These are phyloP conservation scores for Centropus unirufus DNA, from an alignment of 2,113 vertebrate species.

Conservation along the genomic window DNA sequence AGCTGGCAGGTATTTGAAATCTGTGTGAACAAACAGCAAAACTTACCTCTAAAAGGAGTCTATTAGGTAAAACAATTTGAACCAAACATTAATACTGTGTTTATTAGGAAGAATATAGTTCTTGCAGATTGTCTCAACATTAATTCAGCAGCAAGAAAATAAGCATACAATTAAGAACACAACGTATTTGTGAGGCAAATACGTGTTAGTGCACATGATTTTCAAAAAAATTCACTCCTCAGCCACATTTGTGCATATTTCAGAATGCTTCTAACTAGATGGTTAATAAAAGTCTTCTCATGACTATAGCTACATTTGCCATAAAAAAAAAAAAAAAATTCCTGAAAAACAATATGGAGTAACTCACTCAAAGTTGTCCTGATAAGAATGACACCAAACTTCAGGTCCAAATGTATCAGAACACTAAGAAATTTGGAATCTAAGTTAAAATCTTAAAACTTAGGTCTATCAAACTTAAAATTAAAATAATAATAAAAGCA, in stretches of 20 bases:
- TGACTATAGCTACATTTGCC: not conserved
- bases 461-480: not conserved
- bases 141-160: conserved; percentile 64
- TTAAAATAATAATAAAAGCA: not conserved
- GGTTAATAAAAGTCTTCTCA: conserved; percentile 10
- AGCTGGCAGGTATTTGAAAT: not conserved
- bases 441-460: not conserved
- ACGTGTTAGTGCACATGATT: conserved; percentile 37
- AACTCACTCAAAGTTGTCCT: not conserved
- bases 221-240: not conserved
- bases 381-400: not conserved
- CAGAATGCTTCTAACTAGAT: not conserved
- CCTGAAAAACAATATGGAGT: not conserved
- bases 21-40: not conserved
- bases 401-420: not conserved
- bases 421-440: conserved; percentile 4
- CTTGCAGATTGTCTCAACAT: conserved; percentile 73
- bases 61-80: not conserved
- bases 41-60: not conserved
- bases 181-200: conserved; percentile 32
- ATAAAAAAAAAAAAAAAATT: not conserved
- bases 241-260: conserved; percentile 35
- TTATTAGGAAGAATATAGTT: conserved; percentile 69
- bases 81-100: conserved; percentile 12
- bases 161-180: conserved; percentile 37